Evolutionary conservation across 2,797 vertebrate species (phyloP), one percentile per base, ranked within the genome.

Genomic region (Choloepus didactylus): DNA sequence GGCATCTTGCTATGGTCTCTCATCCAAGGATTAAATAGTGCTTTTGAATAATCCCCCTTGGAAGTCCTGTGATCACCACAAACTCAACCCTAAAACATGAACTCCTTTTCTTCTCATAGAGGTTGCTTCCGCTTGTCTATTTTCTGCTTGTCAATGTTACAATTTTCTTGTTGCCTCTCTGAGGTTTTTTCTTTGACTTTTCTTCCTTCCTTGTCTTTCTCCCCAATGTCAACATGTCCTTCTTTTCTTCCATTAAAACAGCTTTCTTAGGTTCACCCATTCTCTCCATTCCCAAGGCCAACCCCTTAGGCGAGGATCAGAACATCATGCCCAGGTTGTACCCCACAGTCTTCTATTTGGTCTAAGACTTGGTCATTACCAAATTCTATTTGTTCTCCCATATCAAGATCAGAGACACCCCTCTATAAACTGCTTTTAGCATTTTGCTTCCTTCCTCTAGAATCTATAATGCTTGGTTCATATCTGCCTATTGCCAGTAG

Each of bases 121-220:
- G 9, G 1, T 46, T 21, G 38, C 23, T 75, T 80, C 7, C 49
- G 21, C 21, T 12, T 83, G 10, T 49, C 46, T 87, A 3, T 25
- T 64, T 27, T 83, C n/a, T 79, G 23, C 29, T 87, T 89, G 29
- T 69, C 41, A 29, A 0, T 38, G 6, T 72, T 46, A 60, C 19
- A 5, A 67, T 70, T 89, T 62, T 35, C 51, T 15, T 11, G 5
- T 19, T 9, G 29, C 83, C 19, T 69, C 8, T 73, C 51, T 95
- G 44, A 95, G 67, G 77, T 54, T 83, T 83, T 83, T 35, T 87
- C 60, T 70, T 81, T 72, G 27, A 27, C 21, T 73, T 77, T 93
- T 84, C 15, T 60, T 77, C 27, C 15, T 59, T 9, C 23, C 72
- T 49, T n/a, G 25, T 77, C 27, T 85, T 9, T 75, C 41, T 80